phyloP scores from a whole-genome alignment of 2,797 vertebrate genomes.

The Sarcophilus harrisii region DNA sequence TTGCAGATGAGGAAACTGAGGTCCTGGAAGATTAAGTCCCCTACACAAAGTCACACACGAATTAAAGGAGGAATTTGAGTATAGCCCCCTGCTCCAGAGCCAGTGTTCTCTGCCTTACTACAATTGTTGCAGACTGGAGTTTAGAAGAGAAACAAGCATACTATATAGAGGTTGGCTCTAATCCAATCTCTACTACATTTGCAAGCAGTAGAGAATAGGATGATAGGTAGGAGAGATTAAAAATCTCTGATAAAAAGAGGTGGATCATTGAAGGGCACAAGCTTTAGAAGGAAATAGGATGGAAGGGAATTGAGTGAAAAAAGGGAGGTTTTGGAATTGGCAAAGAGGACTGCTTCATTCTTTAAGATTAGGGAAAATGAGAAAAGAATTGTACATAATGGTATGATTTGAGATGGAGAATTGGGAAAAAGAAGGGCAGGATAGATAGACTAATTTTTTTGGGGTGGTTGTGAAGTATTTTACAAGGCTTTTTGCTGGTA shows the following conservation, averaged over 20 bases:
- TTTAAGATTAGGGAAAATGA: not conserved
- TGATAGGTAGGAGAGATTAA: not conserved
- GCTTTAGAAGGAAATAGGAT: not conserved
- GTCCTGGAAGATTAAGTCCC: not conserved
- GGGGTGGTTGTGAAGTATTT: not conserved
- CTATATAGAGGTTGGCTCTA: not conserved
- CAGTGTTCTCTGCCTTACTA: not conserved
- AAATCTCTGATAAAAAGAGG: not conserved
- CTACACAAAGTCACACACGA: not conserved
- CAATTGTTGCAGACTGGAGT: not conserved
- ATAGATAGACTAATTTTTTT: not conserved
- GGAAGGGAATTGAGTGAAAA: not conserved
- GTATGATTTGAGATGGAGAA: not conserved
- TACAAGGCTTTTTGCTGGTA: not conserved
- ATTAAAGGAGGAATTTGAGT: not conserved
- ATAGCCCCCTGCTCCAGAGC: not conserved
- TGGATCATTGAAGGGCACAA: not conserved
- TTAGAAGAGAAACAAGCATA: not conserved
- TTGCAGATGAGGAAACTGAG: not conserved
- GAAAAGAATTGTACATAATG: not conserved
- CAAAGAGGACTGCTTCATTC: not conserved
- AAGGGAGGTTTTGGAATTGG: not conserved
- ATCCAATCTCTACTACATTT: not conserved
- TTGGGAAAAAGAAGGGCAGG: not conserved
- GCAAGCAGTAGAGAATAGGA: not conserved